phyloP scores from a whole-genome alignment of 2,113 vertebrate species.

The Lasiurus cinereus region DNA sequence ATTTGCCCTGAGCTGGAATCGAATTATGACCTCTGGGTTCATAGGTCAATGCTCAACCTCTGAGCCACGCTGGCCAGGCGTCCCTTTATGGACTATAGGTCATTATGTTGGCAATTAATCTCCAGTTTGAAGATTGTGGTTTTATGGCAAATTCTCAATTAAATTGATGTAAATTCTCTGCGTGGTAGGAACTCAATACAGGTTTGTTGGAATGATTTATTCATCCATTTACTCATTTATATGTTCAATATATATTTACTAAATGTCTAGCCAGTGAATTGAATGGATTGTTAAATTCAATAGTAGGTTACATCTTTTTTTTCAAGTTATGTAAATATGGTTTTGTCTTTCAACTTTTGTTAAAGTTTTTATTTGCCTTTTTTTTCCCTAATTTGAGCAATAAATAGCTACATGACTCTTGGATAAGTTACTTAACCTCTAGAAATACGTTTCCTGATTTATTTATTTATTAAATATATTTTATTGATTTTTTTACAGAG shows the following conservation, averaged over 20 bases:
- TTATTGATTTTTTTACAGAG: too few species aligned
- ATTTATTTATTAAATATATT: too few species aligned
- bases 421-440: background rate
- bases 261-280: constrained; percentile 48
- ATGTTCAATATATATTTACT: constrained; percentile 38
- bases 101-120: constrained; percentile 31
- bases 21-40: too few species aligned
- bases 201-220: constrained; percentile 37
- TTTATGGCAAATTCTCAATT: constrained; percentile 54
- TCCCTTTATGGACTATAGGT: background rate
- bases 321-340: background rate
- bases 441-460: constrained; percentile 8
- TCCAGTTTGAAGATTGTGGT: background rate
- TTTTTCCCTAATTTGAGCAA: background rate
- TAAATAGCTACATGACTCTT: constrained; percentile 31
- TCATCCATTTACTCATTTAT: constrained; percentile 49
- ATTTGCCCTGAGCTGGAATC: too few species aligned
- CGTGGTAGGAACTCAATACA: constrained; percentile 39
- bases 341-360: constrained; percentile 14
- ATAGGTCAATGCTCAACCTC: too few species aligned
- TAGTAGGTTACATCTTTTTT: background rate
- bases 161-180: constrained; percentile 24
- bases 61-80: too few species aligned
- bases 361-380: background rate
- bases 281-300: constrained; percentile 54